Percentiles rank a stretch among this genome's conserved stretches.
Evolutionary conservation across 2,113 vertebrate genomes (phyloP).

Genomic region (Sakesphorus luctuosus): DNA sequence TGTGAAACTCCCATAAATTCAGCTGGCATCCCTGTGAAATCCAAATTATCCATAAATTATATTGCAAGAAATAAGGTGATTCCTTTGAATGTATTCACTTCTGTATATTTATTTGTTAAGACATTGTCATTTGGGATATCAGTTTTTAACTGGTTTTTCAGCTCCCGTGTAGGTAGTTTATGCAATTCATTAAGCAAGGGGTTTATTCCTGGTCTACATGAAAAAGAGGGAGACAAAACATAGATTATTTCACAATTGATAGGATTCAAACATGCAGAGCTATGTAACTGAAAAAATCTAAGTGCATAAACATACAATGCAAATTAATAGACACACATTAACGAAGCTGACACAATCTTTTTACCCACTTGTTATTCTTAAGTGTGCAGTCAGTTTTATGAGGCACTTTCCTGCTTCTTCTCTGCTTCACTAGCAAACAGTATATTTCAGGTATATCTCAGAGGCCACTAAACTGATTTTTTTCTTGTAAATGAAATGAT

Average conservation of each 20-base stretch:
- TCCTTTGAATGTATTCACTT: neutral
- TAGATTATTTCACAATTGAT: neutral
- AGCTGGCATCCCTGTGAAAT: neutral
- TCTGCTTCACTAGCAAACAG: neutral
- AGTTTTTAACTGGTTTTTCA: neutral
- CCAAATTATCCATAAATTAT: neutral
- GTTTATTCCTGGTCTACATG: neutral
- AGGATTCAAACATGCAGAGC: neutral
- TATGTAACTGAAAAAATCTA: neutral
- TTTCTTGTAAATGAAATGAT: neutral
- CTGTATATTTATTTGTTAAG: neutral
- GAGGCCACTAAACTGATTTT: neutral
- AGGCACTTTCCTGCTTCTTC: neutral
- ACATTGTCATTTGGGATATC: neutral
- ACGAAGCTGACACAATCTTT: neutral
- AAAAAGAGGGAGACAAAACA: fast-evolving
- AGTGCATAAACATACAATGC: neutral
- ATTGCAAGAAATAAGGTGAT: neutral
- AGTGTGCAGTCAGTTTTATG: neutral
- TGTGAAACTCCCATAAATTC: neutral
- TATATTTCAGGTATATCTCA: neutral
- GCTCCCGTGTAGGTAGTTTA: neutral
- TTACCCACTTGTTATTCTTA: neutral
- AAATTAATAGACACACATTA: neutral
- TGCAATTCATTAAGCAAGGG: neutral